Percentiles rank a stretch among this genome's conserved stretches.
These are phyloP conservation scores for Pissodes strobi DNA, from an alignment of 1,140 invertebrate genomes.

Conservation along the genomic window DNA sequence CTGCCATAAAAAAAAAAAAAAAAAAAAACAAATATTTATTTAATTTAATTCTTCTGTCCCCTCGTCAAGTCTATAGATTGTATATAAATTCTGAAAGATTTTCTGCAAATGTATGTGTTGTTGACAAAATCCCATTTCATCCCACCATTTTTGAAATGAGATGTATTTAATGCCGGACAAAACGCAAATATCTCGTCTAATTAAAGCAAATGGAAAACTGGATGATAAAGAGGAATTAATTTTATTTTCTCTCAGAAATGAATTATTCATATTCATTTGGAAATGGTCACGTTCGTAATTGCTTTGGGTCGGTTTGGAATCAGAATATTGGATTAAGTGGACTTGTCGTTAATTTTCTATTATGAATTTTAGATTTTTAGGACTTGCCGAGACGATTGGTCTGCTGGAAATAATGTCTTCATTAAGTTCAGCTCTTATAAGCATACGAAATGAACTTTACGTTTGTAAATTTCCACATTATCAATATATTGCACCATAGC, in stretches of 20 bases:
- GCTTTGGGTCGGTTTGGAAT: conserved; percentile 10
- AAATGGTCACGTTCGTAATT: conserved; percentile 26
- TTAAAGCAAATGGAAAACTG: conserved; percentile 2
- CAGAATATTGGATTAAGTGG: conserved; percentile 11
- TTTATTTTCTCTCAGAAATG: conserved; percentile 8
- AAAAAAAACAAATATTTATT: too few species aligned
- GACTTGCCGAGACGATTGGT: too few species aligned
- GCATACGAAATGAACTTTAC: too few species aligned
- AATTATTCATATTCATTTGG: conserved; percentile 26
- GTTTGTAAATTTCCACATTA: too few species aligned
- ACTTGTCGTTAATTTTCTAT: neutral
- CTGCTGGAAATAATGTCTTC: too few species aligned
- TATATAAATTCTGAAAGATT: too few species aligned
- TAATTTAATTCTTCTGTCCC: too few species aligned
- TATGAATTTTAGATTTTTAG: too few species aligned
- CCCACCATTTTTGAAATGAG: neutral
- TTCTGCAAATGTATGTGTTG: neutral
- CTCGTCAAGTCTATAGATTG: too few species aligned
- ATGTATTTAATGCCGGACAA: neutral
- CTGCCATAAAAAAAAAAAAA: too few species aligned
- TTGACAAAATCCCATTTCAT: neutral
- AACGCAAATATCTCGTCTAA: neutral
- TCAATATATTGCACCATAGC: too few species aligned
- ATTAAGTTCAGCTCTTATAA: too few species aligned
- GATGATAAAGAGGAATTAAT: conserved; percentile 2